Base-by-base conservation (phyloP, 1,140 invertebrate genomes). In the Xylocopa sonorina region DNA sequence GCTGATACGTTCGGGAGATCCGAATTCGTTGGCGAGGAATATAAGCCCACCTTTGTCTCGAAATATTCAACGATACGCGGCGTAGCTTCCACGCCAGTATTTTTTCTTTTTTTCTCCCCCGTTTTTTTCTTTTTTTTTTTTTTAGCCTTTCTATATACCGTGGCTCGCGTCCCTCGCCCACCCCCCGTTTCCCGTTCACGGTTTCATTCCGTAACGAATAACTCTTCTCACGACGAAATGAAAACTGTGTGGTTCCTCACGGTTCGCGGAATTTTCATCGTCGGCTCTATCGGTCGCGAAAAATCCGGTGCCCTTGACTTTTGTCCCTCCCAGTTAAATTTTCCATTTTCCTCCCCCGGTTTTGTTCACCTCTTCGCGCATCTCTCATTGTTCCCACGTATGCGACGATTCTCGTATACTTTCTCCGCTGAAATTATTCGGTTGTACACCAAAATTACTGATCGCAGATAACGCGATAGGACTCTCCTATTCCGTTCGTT, bases 31-130 rank as follows among this genome's bases (percentile, higher is more conserved):
- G 71, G 71, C 55, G 10, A 24, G 29, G 76, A 53, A 50, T 79
- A 82, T 79, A 82, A 85, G 75, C 60, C 60, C 50, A 55, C 71
- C 68, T 82, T 86, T 82, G 80, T 86, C 75, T 85, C 46, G 14
- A 48, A 58, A 67, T 74, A 71, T 58, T 48, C 69, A 51, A 46
- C 57, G 32, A 34, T 72, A 57, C 50, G 55, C 62, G 46, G n/a
- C 50, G 18, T 27, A 27, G n/a, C 55, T 63, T 50, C 9, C 43
- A n/a, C 62, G 43, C 18, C 3, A 4, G n/a, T 27, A 41, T 41
- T 46, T 84, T 58, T 77, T 66, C 60, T 38, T 21, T 34, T 1
- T n/a, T 12, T 27, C 12, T 62, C 34, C 38, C 24, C 55, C 18
- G 2, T 3, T 16, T 9, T 0, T 32, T 34, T 2, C 41, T 43